Percentiles rank a stretch among this genome's conserved stretches.
Conservation (phyloP, 2,797 vertebrate genomes). For the Eutrigla gurnardus region DNA sequence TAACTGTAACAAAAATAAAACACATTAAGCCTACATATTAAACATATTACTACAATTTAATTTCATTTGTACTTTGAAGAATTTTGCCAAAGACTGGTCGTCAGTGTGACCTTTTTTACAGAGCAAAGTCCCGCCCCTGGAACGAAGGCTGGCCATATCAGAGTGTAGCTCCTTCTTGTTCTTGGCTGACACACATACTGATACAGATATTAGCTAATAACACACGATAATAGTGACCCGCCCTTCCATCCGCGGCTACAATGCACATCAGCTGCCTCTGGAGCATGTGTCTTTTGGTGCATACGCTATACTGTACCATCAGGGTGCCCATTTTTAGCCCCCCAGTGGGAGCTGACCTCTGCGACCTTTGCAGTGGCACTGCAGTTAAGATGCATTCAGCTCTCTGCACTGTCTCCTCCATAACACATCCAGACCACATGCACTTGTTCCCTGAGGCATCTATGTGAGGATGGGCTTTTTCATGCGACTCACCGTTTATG, state of each 20-base stretch:
- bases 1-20: too few relatives aligned
- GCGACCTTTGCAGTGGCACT: constrained; percentile 13
- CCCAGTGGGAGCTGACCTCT: constrained; percentile 4
- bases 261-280: neutral
- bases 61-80: too few relatives aligned
- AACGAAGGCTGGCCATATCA: too few relatives aligned
- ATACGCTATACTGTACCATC: neutral
- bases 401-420: neutral
- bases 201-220: neutral
- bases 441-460: neutral
- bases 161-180: too few relatives aligned
- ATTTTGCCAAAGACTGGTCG: too few relatives aligned
- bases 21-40: too few relatives aligned
- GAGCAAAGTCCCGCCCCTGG: neutral
- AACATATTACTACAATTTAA: too few relatives aligned
- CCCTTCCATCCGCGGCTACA: neutral
- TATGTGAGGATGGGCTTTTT: neutral
- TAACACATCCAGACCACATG: neutral
- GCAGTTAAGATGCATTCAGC: neutral
- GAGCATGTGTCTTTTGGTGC: neutral
- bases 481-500: constrained; percentile 8
- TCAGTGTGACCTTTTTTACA: too few relatives aligned
- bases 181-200: neutral
- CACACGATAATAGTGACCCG: fast-evolving
- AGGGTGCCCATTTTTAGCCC: neutral